phyloP scores from a whole-genome alignment of 2,888 invertebrate species.

The Sinodicranocentrus sp. region DNA sequence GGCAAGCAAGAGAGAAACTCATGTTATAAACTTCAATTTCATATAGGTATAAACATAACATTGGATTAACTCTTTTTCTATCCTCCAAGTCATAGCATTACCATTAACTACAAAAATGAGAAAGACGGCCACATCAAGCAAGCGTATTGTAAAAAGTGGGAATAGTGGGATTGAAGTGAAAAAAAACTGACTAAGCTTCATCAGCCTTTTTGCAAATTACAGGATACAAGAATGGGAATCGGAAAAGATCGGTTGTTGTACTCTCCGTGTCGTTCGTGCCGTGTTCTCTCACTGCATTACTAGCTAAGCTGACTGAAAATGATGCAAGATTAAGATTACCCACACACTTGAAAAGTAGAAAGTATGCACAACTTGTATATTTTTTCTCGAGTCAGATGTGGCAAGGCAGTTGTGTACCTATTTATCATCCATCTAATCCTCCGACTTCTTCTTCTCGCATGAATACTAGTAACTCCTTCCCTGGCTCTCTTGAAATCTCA shows the following conservation, averaged over 20 bases:
- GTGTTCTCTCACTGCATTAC: no score
- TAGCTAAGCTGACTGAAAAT: not conserved
- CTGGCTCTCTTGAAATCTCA: conserved; percentile 5
- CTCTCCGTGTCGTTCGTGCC: conserved; percentile 16
- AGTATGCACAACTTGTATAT: not conserved
- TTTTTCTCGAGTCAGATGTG: conserved; percentile 3
- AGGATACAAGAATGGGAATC: conserved; percentile 64
- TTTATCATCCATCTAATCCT: conserved; percentile 44
- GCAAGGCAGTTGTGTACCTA: conserved; percentile 24
- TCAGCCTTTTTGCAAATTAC: conserved; percentile 42
- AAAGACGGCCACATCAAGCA: no score
- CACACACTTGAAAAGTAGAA: not conserved
- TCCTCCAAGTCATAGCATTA: no score
- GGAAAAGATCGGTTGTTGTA: conserved; percentile 67
- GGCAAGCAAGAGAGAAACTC: not conserved
- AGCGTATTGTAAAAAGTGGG: no score
- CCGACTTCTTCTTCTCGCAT: conserved; percentile 15
- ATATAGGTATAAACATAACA: no score
- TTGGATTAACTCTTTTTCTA: no score
- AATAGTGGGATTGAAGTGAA: no score
- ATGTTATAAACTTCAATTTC: no score
- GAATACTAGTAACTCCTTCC: not conserved
- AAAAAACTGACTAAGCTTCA: conserved; percentile 16
- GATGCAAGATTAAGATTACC: conserved; percentile 27
- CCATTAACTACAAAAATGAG: no score